Percentiles rank a stretch among this genome's conserved stretches.
Conservation (phyloP, 2,113 vertebrate genomes). For the Stigmatopora nigra region DNA sequence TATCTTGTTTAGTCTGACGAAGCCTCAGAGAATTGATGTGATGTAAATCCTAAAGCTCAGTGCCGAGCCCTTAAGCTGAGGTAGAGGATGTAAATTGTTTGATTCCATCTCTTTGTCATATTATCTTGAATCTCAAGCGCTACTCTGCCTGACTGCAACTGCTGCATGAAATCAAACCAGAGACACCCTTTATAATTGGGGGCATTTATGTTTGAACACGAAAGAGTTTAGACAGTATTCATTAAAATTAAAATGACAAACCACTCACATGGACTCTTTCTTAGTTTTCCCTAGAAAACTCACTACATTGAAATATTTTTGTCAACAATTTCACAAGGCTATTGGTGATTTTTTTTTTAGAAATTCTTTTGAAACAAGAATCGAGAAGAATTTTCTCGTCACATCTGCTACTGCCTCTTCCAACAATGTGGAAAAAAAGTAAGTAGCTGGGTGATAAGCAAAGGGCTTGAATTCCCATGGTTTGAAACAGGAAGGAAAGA, state of each 20-base stretch:
- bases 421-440: slow-evolving; percentile 22
- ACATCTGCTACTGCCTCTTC: slow-evolving; percentile 40
- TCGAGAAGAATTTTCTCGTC: slow-evolving; percentile 3
- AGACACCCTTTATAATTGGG: slow-evolving; percentile 1
- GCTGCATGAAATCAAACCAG: neutral
- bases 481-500: slow-evolving; percentile 47
- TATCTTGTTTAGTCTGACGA: slow-evolving; percentile 36
- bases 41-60: slow-evolving; percentile 41
- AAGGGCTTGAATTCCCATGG: slow-evolving; percentile 34
- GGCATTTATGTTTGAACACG: neutral
- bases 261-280: neutral
- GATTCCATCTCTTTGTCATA: slow-evolving; percentile 13
- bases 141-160: neutral
- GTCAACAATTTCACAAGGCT: slow-evolving; percentile 5
- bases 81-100: slow-evolving; percentile 25
- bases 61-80: slow-evolving; percentile 21
- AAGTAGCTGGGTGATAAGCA: slow-evolving; percentile 25
- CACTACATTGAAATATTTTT: neutral
- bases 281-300: neutral
- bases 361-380: slow-evolving; percentile 23
- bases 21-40: slow-evolving; percentile 27
- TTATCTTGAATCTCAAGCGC: slow-evolving; percentile 15
- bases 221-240: neutral
- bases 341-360: neutral
- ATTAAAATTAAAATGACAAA: neutral